Evolutionary conservation across 2,888 invertebrate genomes (phyloP), one percentile per base, ranked within the genome.

Genomic region (Sinodicranocentrus sp.): DNA sequence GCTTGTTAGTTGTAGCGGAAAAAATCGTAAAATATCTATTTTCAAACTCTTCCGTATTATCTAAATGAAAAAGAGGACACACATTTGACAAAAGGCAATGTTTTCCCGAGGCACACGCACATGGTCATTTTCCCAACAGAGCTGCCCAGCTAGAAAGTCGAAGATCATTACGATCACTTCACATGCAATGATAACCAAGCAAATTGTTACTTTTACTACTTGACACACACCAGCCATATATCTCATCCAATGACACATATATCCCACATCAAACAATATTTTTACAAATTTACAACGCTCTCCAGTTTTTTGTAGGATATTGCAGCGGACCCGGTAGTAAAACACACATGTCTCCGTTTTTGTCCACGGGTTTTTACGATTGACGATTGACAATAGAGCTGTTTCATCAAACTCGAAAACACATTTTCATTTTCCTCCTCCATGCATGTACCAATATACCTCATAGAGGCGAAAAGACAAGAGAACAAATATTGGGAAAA

Each of bases 131-230:
- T n/a, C n/a, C n/a, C n/a, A n/a, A n/a, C n/a, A n/a, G n/a, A n/a
- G n/a, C n/a, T n/a, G n/a, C n/a, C n/a, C n/a, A n/a, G n/a, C n/a
- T n/a, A n/a, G n/a, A n/a, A n/a, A n/a, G 33, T 33, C 33, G 33
- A 33, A 33, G 33, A 33, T 33, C 33, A 57, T 57, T 57, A 21
- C 57, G n/a, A 57, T 21, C 6, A 23, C 21, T 21, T 21, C 52
- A 52, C 23, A 59, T 59, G 17, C 39, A 13, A 59, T 33, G 59
- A 59, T 61, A 8, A 43, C 48, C 28, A 25, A 73, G 61, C 61
- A 73, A 73, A 73, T 65, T 75, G 33, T 23, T 39, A 48, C 1
- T 65, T 75, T 73, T 75, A 75, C 65, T 52, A 39, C 65, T 75
- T 75, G 63, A 65, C 65, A 75, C 65, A 75, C 48, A 73, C 23